Percentiles rank a stretch among this genome's conserved stretches.
Conservation (phyloP, 2,113 vertebrate species). For the Heterotilapia buettikoferi region DNA sequence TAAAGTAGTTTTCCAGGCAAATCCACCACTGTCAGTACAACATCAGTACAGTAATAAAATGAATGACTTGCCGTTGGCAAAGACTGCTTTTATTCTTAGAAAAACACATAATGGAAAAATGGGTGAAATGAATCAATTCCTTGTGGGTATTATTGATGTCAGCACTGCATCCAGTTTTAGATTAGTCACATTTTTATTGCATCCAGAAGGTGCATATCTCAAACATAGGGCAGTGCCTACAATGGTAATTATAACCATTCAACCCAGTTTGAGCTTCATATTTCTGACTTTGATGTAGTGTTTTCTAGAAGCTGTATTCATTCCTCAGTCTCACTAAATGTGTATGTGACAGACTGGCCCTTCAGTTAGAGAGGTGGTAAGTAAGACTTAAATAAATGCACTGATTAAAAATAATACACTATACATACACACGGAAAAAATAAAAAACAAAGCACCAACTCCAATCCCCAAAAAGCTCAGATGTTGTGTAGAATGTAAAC, state of each 20-base stretch:
- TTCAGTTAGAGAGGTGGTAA: background rate
- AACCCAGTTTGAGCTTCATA: background rate
- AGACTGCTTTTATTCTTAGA: background rate
- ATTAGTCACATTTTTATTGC: background rate
- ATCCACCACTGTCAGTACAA: background rate
- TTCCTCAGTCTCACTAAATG: background rate
- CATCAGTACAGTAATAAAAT: background rate
- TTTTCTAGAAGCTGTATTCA: background rate
- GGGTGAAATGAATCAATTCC: background rate
- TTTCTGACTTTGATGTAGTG: background rate
- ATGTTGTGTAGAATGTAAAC: background rate
- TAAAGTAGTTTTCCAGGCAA: background rate
- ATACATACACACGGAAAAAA: background rate
- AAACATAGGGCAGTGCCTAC: background rate
- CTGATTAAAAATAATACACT: background rate
- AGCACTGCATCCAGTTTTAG: background rate
- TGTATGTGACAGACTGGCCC: accelerated
- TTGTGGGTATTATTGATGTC: background rate
- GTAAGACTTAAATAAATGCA: background rate
- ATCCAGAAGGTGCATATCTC: background rate
- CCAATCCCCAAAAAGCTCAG: background rate
- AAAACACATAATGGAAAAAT: background rate
- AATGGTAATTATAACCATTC: background rate
- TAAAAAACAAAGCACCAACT: background rate
- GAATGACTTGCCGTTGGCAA: background rate